Percentiles rank a stretch among this genome's conserved stretches.
These are phyloP conservation scores for Hofmannophila pseudospretella DNA, from an alignment of 2,888 invertebrate genomes.

Conservation along the genomic window DNA sequence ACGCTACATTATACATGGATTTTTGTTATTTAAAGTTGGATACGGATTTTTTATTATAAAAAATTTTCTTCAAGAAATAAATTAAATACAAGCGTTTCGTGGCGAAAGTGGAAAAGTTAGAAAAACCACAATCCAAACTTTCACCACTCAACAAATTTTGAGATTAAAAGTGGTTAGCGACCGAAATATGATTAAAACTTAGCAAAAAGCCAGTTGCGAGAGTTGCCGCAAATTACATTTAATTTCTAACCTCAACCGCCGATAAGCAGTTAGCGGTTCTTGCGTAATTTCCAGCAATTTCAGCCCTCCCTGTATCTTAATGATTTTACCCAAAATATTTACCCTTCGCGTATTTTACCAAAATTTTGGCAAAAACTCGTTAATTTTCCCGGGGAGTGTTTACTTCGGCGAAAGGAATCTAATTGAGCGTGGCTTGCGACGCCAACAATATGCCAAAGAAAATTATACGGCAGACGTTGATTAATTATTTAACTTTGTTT, in stretches of 20 bases:
- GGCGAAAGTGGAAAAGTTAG: too few species aligned
- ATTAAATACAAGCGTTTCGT: too few species aligned
- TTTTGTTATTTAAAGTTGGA: too few species aligned
- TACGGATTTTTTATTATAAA: too few species aligned
- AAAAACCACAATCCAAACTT: too few species aligned
- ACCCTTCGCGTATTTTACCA: slow-evolving; percentile 7
- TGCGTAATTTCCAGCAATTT: slow-evolving; percentile 51
- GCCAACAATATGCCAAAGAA: slow-evolving; percentile 21
- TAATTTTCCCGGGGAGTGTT: slow-evolving; percentile 34
- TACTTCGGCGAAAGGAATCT: slow-evolving; percentile 43
- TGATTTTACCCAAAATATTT: slow-evolving; percentile 4
- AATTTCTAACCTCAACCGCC: slow-evolving; percentile 40
- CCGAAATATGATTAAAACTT: background rate
- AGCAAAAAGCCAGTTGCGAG: background rate
- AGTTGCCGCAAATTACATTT: slow-evolving; percentile 41
- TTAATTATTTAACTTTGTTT: slow-evolving; percentile 46
- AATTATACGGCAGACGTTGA: slow-evolving; percentile 39
- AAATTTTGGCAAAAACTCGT: slow-evolving; percentile 16
- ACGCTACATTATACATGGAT: too few species aligned
- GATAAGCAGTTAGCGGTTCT: slow-evolving; percentile 29
- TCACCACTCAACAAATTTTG: background rate
- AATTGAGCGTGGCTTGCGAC: slow-evolving; percentile 37
- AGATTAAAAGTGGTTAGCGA: too few species aligned
- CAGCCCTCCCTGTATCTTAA: slow-evolving; percentile 24
- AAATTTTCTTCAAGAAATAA: too few species aligned